Evolutionary conservation across 2,888 invertebrate genomes (phyloP).

Genomic region (Troides aeacus): DNA sequence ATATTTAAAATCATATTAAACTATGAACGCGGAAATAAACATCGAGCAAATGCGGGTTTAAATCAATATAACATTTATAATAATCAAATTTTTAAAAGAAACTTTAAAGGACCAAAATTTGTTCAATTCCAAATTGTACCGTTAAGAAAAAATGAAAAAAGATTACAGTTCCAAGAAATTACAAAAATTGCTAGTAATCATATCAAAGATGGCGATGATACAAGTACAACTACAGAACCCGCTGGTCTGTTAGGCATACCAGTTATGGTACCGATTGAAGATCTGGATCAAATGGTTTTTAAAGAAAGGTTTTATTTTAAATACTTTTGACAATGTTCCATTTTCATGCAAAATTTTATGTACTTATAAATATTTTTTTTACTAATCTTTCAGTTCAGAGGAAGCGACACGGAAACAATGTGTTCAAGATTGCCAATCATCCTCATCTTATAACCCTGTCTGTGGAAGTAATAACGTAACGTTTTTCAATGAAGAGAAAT

Average conservation of each 20-base stretch:
- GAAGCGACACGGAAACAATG: constrained; percentile 8
- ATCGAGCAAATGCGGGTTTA: background rate
- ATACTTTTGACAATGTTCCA: too few relatives aligned
- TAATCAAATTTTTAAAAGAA: background rate
- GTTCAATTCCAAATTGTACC: background rate
- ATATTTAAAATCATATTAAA: background rate
- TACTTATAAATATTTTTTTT: too few relatives aligned
- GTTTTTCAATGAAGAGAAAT: constrained; percentile 16
- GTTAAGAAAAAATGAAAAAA: background rate
- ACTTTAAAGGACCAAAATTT: background rate
- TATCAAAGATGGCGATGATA: background rate
- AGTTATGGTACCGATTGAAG: background rate
- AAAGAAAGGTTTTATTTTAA: background rate
- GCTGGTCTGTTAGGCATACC: constrained; percentile 7
- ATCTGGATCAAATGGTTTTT: background rate
- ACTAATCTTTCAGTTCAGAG: constrained; percentile 4
- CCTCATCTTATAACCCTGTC: constrained; percentile 12
- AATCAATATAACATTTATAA: background rate
- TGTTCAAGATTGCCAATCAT: constrained; percentile 16
- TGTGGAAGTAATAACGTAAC: constrained; percentile 15
- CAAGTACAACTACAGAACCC: constrained; percentile 9
- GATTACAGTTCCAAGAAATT: background rate
- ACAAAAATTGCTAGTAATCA: background rate
- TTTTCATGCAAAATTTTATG: too few relatives aligned
- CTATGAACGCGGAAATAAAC: background rate